Evolutionary conservation across 2,113 vertebrate species (phyloP).

Genomic region (Taurulus bubalis): DNA sequence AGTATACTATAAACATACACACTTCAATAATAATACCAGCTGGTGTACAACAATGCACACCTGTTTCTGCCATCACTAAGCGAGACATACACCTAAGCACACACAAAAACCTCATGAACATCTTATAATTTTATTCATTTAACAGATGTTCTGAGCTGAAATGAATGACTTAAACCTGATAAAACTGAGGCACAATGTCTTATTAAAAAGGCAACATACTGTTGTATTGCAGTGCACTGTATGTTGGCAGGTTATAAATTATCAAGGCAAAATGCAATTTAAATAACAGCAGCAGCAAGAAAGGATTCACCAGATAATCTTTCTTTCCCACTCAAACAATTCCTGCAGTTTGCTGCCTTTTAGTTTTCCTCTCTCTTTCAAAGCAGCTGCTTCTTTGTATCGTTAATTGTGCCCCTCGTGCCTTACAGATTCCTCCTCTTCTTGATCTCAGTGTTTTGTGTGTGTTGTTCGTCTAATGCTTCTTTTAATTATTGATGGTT

Average conservation of each 20-base stretch:
- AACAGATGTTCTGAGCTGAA: no score
- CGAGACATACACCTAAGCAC: no score
- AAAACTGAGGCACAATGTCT: not conserved
- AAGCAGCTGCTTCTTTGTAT: constrained; percentile 34
- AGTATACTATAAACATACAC: not conserved
- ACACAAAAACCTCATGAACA: not conserved
- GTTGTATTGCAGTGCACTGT: not conserved
- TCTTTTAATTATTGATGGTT: constrained; percentile 62
- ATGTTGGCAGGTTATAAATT: constrained; percentile 14
- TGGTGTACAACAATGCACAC: not conserved
- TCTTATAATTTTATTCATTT: not conserved
- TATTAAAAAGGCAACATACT: not conserved
- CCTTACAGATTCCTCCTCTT: constrained; percentile 17
- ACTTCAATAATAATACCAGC: not conserved
- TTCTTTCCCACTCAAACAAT: constrained; percentile 19
- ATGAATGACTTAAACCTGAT: not conserved
- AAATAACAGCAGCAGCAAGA: constrained; percentile 10
- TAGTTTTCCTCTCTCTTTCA: constrained; percentile 24
- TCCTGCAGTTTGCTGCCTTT: constrained; percentile 37
- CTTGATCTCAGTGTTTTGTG: constrained; percentile 45
- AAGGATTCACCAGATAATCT: constrained; percentile 7
- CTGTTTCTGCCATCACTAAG: not conserved
- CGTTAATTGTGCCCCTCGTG: constrained; percentile 51
- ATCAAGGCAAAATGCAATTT: constrained; percentile 20
- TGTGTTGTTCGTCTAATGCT: constrained; percentile 55